Evolutionary conservation across 2,797 vertebrate genomes (phyloP).

Genomic region (Vipera ursinii): DNA sequence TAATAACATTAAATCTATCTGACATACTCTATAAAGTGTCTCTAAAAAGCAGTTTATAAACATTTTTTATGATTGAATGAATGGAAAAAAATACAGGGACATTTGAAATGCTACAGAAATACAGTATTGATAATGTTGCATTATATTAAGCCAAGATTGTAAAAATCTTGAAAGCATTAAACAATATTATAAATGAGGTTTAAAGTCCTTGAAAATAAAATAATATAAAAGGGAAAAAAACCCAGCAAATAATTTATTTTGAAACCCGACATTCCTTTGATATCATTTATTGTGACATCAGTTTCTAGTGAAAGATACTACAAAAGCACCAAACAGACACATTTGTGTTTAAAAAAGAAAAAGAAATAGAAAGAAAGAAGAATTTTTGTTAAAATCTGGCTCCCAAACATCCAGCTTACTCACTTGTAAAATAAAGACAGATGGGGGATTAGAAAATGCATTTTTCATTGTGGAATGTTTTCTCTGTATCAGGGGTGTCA

Average conservation of each 20-base stretch:
- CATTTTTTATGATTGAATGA: neutral
- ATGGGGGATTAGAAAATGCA: slow-evolving; percentile 36
- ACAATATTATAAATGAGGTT: slow-evolving; percentile 23
- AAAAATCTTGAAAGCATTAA: slow-evolving; percentile 2
- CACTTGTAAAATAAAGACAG: slow-evolving; percentile 48
- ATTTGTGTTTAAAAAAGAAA: slow-evolving; percentile 6
- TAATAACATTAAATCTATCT: neutral
- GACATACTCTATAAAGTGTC: neutral
- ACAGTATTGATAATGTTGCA: neutral
- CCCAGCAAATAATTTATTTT: slow-evolving; percentile 47
- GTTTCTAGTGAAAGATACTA: slow-evolving; percentile 41
- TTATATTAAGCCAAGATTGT: neutral
- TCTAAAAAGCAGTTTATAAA: neutral
- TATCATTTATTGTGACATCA: slow-evolving; percentile 31
- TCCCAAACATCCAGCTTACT: slow-evolving; percentile 53
- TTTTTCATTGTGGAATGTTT: slow-evolving; percentile 47
- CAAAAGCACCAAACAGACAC: slow-evolving; percentile 52
- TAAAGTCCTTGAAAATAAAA: slow-evolving; percentile 2
- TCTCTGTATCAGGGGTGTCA: neutral
- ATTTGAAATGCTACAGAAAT: neutral
- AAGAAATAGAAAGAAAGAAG: neutral
- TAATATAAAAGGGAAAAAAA: slow-evolving; percentile 24
- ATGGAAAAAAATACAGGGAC: neutral
- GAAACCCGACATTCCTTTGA: slow-evolving; percentile 39
- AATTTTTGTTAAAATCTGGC: slow-evolving; percentile 38